Evolutionary conservation across 2,113 vertebrate genomes (phyloP), one percentile per base, ranked within the genome.

Genomic region (Vireo altiloquus): DNA sequence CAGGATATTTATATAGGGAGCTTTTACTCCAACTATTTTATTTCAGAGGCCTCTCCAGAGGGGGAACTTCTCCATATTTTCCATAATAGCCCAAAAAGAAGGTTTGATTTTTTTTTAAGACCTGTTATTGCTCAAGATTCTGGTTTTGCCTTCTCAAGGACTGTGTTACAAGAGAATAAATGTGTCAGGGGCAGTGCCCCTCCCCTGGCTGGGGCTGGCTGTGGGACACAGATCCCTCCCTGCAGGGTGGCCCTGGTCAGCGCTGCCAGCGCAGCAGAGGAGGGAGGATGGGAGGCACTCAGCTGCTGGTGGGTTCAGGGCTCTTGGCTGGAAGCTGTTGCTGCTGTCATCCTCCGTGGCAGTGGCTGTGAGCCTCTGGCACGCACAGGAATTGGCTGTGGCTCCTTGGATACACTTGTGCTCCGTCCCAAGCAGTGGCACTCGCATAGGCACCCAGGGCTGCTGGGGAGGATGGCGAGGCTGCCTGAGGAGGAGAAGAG

Each of bases 401-500:
- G 5, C 15, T 21, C 2, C 37, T 6, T 17, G n/a, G 33, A 4
- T 11, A 4, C 13, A 0, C 15, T 6, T 1, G 13, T 8, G 17
- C 35, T 14, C 35, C 42, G 4, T 17, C 57, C 57, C 11, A 2
- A 20, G 56, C 7, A 8, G n/a, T 11, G 63, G 21, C 64, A 8
- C 15, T 7, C 1, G 4, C 3, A 11, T 4, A 3, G 39, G 56
- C 47, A 42, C 37, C 11, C 31, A 3, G 37, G 69, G 39, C 37
- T 19, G 37, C 0, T 8, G 68, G 75, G 35, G 24, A 37, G 21
- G 64, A n/a, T 15, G 44, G 44, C 1, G 7, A 35, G 71, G 54
- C 42, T 35, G 59, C 19, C 3, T 6, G 65, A 17, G 60, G 17
- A 15, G 8, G 31, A 11, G 42, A 9, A 15, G 68, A 20, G 18